phyloP scores from a whole-genome alignment of 2,888 invertebrate species.

The Xanthia togata region DNA sequence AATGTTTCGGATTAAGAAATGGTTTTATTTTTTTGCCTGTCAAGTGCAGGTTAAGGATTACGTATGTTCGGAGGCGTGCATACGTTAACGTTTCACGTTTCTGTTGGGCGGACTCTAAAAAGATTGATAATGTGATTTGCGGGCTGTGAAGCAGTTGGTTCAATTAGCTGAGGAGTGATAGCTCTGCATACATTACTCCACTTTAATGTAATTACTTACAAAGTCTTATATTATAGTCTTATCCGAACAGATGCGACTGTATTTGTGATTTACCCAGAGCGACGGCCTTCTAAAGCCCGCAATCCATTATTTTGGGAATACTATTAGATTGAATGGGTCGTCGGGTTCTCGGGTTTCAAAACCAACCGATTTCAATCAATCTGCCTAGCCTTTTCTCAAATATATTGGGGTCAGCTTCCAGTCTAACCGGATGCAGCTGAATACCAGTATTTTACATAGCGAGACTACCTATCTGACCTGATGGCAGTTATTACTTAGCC shows the following conservation, averaged over 20 bases:
- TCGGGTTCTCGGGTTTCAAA: slow-evolving; percentile 3
- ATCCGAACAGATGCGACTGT: slow-evolving; percentile 6
- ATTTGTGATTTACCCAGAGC: slow-evolving; percentile 7
- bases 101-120: slow-evolving; percentile 14
- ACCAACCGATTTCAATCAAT: background rate
- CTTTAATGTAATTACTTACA: slow-evolving; percentile 28
- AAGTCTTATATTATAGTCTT: background rate
- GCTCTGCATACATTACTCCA: slow-evolving; percentile 33
- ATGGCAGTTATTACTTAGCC: too few relatives aligned
- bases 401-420: too few relatives aligned
- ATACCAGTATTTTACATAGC: too few relatives aligned
- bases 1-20: slow-evolving; percentile 50
- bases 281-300: slow-evolving; percentile 12
- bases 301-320: slow-evolving; percentile 29
- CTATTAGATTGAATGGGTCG: slow-evolving; percentile 14
- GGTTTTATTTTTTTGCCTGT: slow-evolving; percentile 40
- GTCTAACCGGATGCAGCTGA: too few relatives aligned
- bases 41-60: slow-evolving; percentile 35
- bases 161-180: slow-evolving; percentile 26
- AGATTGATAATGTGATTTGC: slow-evolving; percentile 42
- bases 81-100: slow-evolving; percentile 32
- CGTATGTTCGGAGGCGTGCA: slow-evolving; percentile 12
- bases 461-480: too few relatives aligned
- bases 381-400: too few relatives aligned
- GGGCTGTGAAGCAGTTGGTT: slow-evolving; percentile 12